Percentiles rank a stretch among this genome's conserved stretches.
Conservation (phyloP, 1,140 invertebrate genomes). For the Neodiprion pinetum region DNA sequence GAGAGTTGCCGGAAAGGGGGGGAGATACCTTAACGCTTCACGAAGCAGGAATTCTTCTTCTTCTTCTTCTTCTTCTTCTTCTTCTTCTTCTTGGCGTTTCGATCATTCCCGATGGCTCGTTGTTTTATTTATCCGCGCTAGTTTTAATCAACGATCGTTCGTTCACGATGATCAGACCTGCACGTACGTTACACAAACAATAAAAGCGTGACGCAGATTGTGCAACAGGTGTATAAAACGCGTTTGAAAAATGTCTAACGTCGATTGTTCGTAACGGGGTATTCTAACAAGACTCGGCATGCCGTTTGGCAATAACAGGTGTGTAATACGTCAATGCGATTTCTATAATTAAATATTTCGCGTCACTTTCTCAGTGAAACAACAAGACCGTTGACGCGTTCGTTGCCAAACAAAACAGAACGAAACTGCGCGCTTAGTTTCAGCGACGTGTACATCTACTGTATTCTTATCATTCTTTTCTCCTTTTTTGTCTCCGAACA, state of each 20-base stretch:
- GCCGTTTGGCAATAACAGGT: constrained; percentile 4
- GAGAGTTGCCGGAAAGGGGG: no score
- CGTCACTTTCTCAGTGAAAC: not conserved
- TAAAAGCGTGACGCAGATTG: not conserved
- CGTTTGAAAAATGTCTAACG: no score
- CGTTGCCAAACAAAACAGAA: not conserved
- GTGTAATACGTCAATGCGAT: constrained; percentile 6
- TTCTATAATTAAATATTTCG: not conserved
- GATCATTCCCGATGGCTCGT: no score
- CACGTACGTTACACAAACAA: not conserved
- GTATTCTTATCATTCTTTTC: no score
- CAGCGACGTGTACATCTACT: not conserved
- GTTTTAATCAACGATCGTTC: no score
- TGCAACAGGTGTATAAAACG: not conserved
- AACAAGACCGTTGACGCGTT: constrained; percentile 6
- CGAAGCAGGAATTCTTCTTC: not conserved
- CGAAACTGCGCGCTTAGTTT: not conserved
- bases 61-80: not conserved
- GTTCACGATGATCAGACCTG: no score
- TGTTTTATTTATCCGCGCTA: no score
- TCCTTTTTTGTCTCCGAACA: not conserved
- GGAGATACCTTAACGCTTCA: no score
- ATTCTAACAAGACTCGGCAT: not conserved
- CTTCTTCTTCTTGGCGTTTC: no score
- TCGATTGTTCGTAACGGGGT: no score